A percentile compares a stretch with the other conserved stretches of the same genome.
These are phyloP conservation scores for Ommatoiulus sabulosus DNA, from an alignment of 2,888 invertebrate genomes.

Conservation along the genomic window DNA sequence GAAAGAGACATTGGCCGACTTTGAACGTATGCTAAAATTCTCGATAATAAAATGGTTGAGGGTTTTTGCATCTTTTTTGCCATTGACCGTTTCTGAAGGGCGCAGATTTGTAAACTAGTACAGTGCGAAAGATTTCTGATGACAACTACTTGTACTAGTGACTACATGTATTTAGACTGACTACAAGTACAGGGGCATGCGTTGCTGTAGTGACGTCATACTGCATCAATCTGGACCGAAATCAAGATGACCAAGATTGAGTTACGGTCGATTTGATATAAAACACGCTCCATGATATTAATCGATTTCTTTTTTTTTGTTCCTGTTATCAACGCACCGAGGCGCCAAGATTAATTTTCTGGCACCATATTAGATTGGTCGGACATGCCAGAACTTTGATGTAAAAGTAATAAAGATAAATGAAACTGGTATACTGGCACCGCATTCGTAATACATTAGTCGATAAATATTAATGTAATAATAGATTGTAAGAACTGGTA, in stretches of 20 bases:
- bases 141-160: too few relatives aligned
- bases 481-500: background rate
- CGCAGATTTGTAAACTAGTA: background rate
- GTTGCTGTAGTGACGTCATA: background rate
- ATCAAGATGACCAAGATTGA: conserved; percentile 5
- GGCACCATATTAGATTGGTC: conserved; percentile 18
- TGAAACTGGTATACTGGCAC: background rate
- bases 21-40: background rate
- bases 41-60: background rate
- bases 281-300: background rate
- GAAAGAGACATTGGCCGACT: background rate
- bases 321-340: background rate
- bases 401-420: conserved; percentile 32
- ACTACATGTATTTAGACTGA: background rate
- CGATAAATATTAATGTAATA: background rate
- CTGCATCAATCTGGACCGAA: background rate
- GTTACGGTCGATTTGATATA: background rate
- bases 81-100: background rate
- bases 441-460: background rate
- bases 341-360: background rate
- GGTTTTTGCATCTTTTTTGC: background rate
- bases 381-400: background rate
- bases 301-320: background rate
- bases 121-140: background rate
- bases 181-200: background rate